Evolutionary conservation across 2,113 vertebrate species (phyloP).

Genomic region (Pseudorasbora parva): DNA sequence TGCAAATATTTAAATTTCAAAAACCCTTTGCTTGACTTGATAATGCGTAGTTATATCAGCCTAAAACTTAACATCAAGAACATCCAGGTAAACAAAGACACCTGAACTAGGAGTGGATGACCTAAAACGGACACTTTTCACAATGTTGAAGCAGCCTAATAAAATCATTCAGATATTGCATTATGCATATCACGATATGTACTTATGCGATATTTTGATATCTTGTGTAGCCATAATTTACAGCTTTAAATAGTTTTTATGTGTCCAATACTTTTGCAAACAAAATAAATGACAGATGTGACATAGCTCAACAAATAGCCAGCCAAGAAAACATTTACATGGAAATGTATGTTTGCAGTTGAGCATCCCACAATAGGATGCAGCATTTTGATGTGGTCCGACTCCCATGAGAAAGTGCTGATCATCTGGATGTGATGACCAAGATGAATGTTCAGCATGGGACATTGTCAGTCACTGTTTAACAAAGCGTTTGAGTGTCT

Average conservation of each 20-base stretch:
- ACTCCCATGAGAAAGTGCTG: slow-evolving; percentile 30
- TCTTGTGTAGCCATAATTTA: no score
- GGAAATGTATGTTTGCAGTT: neutral
- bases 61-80: no score
- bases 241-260: neutral
- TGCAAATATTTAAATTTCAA: no score
- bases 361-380: neutral
- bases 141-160: no score
- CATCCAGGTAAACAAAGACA: no score
- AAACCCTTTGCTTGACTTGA: no score
- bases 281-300: slow-evolving; percentile 7
- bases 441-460: slow-evolving; percentile 42
- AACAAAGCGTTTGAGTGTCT: neutral
- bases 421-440: slow-evolving; percentile 62
- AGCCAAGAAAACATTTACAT: neutral
- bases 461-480: slow-evolving; percentile 3
- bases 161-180: no score
- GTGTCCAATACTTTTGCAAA: neutral
- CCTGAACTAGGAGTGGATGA: no score
- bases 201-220: no score
- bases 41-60: no score
- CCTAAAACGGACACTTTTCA: no score
- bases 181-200: no score
- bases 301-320: neutral
- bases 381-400: slow-evolving; percentile 48